Percentiles rank a stretch among this genome's conserved stretches.
Conservation (phyloP, 2,113 vertebrate species). For the Dermatemys mawii region DNA sequence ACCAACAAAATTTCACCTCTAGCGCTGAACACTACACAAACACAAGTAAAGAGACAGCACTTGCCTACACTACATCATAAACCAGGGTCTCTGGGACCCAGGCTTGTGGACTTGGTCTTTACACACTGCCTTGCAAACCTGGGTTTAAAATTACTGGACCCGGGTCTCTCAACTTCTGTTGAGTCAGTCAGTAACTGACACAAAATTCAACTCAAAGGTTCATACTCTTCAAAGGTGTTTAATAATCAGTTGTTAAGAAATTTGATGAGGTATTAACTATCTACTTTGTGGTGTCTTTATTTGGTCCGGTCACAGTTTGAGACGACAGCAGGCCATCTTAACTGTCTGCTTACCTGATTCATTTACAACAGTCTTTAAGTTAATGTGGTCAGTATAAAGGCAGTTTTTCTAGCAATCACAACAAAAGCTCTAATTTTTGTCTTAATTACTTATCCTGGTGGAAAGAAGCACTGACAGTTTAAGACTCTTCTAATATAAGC, state of each 20-base stretch:
- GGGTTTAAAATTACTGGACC: background rate
- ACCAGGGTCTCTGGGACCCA: background rate
- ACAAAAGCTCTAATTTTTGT: background rate
- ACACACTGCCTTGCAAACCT: background rate
- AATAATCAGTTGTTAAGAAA: background rate
- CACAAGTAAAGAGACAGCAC: conserved; percentile 7
- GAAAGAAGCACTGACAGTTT: background rate
- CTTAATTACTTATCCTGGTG: background rate
- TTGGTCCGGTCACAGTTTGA: background rate
- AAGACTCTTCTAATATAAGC: fast-evolving
- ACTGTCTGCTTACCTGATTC: background rate
- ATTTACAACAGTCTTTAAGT: fast-evolving
- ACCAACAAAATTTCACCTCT: background rate
- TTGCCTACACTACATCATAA: background rate
- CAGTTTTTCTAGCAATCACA: background rate
- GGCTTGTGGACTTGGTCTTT: too few species aligned
- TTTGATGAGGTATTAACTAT: fast-evolving
- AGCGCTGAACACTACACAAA: background rate
- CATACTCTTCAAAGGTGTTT: background rate
- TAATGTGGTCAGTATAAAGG: fast-evolving
- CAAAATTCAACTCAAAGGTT: background rate
- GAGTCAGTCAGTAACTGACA: fast-evolving
- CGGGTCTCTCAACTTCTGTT: fast-evolving
- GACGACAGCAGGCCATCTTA: background rate
- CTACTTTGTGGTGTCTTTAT: fast-evolving